These are phyloP conservation scores for Hylyphantes graminicola DNA, from an alignment of 1,140 invertebrate genomes.

Conservation along the genomic window DNA sequence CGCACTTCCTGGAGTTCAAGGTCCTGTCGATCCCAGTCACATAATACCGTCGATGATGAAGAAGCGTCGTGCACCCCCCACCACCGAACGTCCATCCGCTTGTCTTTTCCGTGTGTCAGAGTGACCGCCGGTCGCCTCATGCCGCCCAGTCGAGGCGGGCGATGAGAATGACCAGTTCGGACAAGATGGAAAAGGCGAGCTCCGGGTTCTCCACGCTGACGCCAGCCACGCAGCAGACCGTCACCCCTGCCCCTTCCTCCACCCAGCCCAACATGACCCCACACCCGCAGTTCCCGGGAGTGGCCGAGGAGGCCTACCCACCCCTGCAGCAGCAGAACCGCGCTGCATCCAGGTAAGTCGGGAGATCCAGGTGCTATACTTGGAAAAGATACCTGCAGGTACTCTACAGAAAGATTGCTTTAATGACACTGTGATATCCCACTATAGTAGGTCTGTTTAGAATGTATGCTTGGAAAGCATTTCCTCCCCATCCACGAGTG, in stretches of 20 bases:
- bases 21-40: slow-evolving; percentile 57
- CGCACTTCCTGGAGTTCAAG: slow-evolving; percentile 58
- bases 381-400: too few relatives aligned
- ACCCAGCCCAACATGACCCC: slow-evolving; percentile 55
- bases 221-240: slow-evolving; percentile 54
- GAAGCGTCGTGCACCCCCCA: slow-evolving; percentile 50
- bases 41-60: slow-evolving; percentile 49
- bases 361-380: too few relatives aligned
- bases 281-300: slow-evolving; percentile 52
- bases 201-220: slow-evolving; percentile 56
- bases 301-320: slow-evolving; percentile 21
- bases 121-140: slow-evolving; percentile 56
- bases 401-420: too few relatives aligned
- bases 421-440: too few relatives aligned
- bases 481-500: too few relatives aligned
- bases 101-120: slow-evolving; percentile 61
- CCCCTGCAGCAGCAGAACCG: slow-evolving; percentile 56
- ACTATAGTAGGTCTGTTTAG: too few relatives aligned
- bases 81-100: slow-evolving; percentile 36
- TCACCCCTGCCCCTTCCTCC: slow-evolving; percentile 43
- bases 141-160: slow-evolving; percentile 37
- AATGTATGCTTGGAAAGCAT: too few relatives aligned
- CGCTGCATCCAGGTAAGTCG: slow-evolving; percentile 31
- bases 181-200: slow-evolving; percentile 61
- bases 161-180: slow-evolving; percentile 58